These are phyloP conservation scores for Anarrhichthys ocellatus DNA, from an alignment of 2,113 vertebrate genomes.

Conservation along the genomic window DNA sequence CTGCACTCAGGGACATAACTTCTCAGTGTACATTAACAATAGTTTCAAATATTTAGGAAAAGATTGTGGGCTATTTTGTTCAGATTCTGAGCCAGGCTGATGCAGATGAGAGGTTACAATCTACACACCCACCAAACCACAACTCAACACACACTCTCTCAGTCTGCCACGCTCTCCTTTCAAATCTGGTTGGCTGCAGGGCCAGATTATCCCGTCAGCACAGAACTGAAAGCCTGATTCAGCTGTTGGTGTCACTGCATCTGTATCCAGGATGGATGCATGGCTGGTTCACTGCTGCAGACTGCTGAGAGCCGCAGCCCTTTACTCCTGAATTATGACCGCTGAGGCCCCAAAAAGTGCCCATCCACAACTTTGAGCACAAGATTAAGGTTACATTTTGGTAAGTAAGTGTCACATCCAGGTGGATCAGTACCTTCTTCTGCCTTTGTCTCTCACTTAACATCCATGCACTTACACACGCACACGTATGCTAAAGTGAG, in stretches of 20 bases:
- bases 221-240: slow-evolving; percentile 65
- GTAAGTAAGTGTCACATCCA: background rate
- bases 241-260: slow-evolving; percentile 64
- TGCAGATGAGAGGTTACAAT: slow-evolving; percentile 34
- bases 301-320: slow-evolving; percentile 13
- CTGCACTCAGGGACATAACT: background rate
- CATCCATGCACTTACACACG: background rate
- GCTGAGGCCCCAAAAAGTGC: slow-evolving; percentile 5
- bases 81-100: slow-evolving; percentile 8
- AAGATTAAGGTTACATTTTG: slow-evolving; percentile 14
- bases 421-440: background rate
- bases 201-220: slow-evolving; percentile 67
- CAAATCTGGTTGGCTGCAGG: slow-evolving; percentile 50
- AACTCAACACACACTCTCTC: slow-evolving; percentile 21
- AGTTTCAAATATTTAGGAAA: slow-evolving; percentile 9
- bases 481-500: background rate
- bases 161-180: slow-evolving; percentile 19
- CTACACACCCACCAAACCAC: slow-evolving; percentile 30
- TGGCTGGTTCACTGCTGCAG: slow-evolving; percentile 18
- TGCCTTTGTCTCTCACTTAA: background rate
- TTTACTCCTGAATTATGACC: slow-evolving; percentile 23
- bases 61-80: background rate
- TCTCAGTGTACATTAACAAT: background rate
- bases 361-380: background rate
- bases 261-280: slow-evolving; percentile 52